These are phyloP conservation scores for Cnemophilus loriae DNA, from an alignment of 2,113 vertebrate species.

Conservation along the genomic window DNA sequence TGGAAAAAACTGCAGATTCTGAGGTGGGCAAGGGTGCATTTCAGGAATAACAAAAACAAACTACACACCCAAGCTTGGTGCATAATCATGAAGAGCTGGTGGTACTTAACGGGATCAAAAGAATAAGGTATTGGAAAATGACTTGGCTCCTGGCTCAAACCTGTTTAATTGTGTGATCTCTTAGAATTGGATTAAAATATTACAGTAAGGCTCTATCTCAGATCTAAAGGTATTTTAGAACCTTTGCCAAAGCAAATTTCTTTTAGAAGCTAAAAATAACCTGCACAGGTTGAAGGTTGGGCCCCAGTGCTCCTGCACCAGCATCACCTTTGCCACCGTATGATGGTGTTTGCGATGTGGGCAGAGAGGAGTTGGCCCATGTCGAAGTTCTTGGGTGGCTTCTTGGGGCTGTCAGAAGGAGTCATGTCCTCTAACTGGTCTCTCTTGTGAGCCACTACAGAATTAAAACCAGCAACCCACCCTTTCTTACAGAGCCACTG, in stretches of 20 bases:
- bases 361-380: neutral
- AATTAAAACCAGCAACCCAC: neutral
- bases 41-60: neutral
- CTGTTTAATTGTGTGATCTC: constrained; percentile 1
- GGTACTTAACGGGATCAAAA: neutral
- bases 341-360: rapidly evolving
- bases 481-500: neutral
- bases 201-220: neutral
- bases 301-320: neutral
- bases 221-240: constrained; percentile 8
- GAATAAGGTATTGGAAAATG: neutral
- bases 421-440: neutral
- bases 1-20: neutral
- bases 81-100: neutral
- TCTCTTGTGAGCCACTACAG: neutral
- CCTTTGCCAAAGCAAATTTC: constrained; percentile 27
- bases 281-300: neutral
- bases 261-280: constrained; percentile 35
- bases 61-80: neutral
- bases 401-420: neutral
- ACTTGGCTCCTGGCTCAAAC: neutral
- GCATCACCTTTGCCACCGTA: rapidly evolving
- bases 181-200: neutral
- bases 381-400: rapidly evolving
- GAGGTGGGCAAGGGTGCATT: neutral